phyloP scores from a whole-genome alignment of 2,888 invertebrate species.

The Nowickia ferox region DNA sequence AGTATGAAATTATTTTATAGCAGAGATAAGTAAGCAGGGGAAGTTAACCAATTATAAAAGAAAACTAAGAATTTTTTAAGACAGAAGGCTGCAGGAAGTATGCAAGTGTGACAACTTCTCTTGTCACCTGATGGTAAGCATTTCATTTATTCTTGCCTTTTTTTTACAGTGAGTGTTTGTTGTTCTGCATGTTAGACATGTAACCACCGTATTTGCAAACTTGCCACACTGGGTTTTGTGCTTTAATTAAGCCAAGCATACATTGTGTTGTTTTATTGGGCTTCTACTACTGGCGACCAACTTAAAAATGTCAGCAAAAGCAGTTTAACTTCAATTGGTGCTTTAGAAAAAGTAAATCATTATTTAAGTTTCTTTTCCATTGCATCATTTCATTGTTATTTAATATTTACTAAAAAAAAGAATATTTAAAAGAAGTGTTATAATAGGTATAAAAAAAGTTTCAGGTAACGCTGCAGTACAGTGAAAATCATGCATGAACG shows the following conservation, averaged over 20 bases:
- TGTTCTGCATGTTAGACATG: conserved; percentile 7
- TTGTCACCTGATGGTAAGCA: neutral
- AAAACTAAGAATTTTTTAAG: neutral
- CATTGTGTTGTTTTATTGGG: conserved; percentile 28
- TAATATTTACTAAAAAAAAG: conserved; percentile 23
- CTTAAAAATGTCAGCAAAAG: conserved; percentile 15
- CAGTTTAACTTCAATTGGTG: conserved; percentile 4
- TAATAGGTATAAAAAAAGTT: conserved; percentile 7
- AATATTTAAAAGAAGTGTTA: conserved; percentile 19
- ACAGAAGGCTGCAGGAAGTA: neutral
- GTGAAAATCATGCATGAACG: too few species aligned
- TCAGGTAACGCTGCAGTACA: neutral
- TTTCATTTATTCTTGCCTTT: conserved; percentile 7
- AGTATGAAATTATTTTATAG: conserved; percentile 22
- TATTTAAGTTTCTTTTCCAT: conserved; percentile 49
- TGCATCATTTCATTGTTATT: conserved; percentile 59
- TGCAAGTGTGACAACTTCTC: conserved; percentile 9
- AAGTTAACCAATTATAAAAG: conserved; percentile 6
- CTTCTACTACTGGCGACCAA: conserved; percentile 37
- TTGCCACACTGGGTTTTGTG: conserved; percentile 68
- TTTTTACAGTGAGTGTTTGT: conserved; percentile 1
- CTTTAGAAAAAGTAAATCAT: conserved; percentile 8
- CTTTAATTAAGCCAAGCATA: conserved; percentile 69
- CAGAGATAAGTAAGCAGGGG: neutral
- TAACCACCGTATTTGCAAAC: conserved; percentile 62